Evolutionary conservation across 2,888 invertebrate genomes (phyloP).

Genomic region (Cinara cedri): DNA sequence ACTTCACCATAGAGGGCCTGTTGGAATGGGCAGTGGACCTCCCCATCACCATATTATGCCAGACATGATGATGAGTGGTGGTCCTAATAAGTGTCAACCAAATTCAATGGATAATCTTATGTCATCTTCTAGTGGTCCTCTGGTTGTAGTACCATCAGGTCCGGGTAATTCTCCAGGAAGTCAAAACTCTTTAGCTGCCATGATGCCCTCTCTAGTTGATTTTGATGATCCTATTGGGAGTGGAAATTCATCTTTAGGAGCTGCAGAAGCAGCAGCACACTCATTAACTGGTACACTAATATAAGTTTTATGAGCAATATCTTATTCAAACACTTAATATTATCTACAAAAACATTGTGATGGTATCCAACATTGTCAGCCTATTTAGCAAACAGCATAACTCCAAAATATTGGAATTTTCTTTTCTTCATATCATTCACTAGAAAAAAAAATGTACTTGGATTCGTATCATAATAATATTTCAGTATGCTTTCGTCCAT

Average conservation of each 20-base stretch:
- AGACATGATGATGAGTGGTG: conserved; percentile 42
- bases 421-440: too few species aligned
- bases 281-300: conserved; percentile 60
- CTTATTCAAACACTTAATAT: too few species aligned
- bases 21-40: conserved; percentile 37
- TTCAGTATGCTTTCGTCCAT: too few species aligned
- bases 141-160: conserved; percentile 26
- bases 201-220: conserved; percentile 60
- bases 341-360: too few species aligned
- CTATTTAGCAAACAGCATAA: too few species aligned
- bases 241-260: conserved; percentile 45
- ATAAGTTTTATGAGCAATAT: background rate
- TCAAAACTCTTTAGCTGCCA: conserved; percentile 44
- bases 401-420: too few species aligned
- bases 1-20: conserved; percentile 34
- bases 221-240: conserved; percentile 60
- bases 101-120: conserved; percentile 33
- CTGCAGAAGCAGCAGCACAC: conserved; percentile 56
- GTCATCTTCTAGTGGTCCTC: conserved; percentile 32
- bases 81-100: conserved; percentile 37
- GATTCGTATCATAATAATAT: too few species aligned
- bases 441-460: too few species aligned
- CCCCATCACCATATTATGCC: conserved; percentile 41
- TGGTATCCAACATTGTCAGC: too few species aligned
- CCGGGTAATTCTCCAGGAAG: conserved; percentile 27